These are phyloP conservation scores for Chironomus riparius DNA, from an alignment of 2,888 invertebrate species.

Conservation along the genomic window DNA sequence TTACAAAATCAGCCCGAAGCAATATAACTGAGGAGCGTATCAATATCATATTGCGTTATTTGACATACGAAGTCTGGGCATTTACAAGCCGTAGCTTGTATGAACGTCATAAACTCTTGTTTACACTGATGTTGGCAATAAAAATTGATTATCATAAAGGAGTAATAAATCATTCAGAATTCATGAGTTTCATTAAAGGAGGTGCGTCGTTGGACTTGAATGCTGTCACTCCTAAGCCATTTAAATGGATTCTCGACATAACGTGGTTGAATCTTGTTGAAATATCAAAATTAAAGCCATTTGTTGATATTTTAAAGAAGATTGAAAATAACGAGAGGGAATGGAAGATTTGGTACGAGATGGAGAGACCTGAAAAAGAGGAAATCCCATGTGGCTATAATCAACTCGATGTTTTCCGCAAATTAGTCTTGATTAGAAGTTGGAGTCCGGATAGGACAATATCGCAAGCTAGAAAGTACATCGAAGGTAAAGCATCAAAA, in stretches of 20 bases:
- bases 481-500: constrained; percentile 52
- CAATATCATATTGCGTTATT: constrained; percentile 74
- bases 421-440: constrained; percentile 67
- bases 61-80: constrained; percentile 87
- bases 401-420: constrained; percentile 78
- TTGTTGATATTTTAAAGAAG: constrained; percentile 69
- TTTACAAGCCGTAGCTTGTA: constrained; percentile 88
- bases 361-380: constrained; percentile 85
- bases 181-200: constrained; percentile 91
- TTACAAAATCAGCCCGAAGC: constrained; percentile 81
- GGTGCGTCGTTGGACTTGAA: constrained; percentile 90
- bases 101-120: constrained; percentile 85
- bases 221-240: constrained; percentile 86
- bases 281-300: constrained; percentile 74
- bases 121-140: constrained; percentile 88
- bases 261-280: constrained; percentile 95
- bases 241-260: constrained; percentile 89
- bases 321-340: constrained; percentile 79
- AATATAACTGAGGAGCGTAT: constrained; percentile 78
- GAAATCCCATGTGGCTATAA: constrained; percentile 85
- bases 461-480: constrained; percentile 85
- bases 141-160: constrained; percentile 85
- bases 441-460: constrained; percentile 94
- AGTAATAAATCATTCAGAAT: constrained; percentile 78
- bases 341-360: constrained; percentile 86